These are phyloP conservation scores for Pangasius djambal DNA, from an alignment of 2,797 vertebrate species.

Conservation along the genomic window DNA sequence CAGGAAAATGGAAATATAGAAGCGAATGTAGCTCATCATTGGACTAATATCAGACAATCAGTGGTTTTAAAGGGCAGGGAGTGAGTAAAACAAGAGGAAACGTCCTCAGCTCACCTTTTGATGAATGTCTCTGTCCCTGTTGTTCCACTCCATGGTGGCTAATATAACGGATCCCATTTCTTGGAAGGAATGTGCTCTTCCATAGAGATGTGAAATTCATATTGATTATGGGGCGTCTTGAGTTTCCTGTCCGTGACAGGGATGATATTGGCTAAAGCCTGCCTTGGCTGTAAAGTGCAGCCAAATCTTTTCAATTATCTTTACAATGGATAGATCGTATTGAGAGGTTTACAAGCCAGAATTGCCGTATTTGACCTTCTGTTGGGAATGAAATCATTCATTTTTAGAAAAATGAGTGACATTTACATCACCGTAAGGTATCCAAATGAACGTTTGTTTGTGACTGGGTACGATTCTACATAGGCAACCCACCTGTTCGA, in stretches of 20 bases:
- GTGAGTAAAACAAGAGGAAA: conserved; percentile 44
- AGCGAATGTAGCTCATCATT: conserved; percentile 50
- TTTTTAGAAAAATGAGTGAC: conserved; percentile 10
- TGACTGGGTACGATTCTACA: conserved; percentile 18
- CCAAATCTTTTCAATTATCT: conserved; percentile 55
- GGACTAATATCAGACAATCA: conserved; percentile 45
- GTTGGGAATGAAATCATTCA: conserved; percentile 50
- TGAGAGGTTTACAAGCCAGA: conserved; percentile 50
- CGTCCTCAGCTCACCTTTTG: conserved; percentile 52
- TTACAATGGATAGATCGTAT: conserved; percentile 56
- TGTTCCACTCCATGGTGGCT: conserved; percentile 59
- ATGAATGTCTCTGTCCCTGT: conserved; percentile 58
- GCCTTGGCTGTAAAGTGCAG: conserved; percentile 54
- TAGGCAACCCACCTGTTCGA: background rate
- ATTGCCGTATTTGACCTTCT: conserved; percentile 38
- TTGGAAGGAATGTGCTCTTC: conserved; percentile 65
- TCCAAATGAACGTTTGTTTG: conserved; percentile 13
- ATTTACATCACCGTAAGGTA: conserved; percentile 4
- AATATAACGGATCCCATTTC: conserved; percentile 63
- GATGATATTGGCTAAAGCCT: conserved; percentile 57
- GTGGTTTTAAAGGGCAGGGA: conserved; percentile 34
- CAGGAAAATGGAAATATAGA: conserved; percentile 42
- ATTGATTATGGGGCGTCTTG: conserved; percentile 63
- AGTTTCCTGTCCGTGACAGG: conserved; percentile 62
- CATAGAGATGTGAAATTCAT: conserved; percentile 63